A percentile compares a stretch with the other conserved stretches of the same genome.
Conservation (phyloP, 35 echinoderm and acorn worm species). For the Lytechinus pictus region DNA sequence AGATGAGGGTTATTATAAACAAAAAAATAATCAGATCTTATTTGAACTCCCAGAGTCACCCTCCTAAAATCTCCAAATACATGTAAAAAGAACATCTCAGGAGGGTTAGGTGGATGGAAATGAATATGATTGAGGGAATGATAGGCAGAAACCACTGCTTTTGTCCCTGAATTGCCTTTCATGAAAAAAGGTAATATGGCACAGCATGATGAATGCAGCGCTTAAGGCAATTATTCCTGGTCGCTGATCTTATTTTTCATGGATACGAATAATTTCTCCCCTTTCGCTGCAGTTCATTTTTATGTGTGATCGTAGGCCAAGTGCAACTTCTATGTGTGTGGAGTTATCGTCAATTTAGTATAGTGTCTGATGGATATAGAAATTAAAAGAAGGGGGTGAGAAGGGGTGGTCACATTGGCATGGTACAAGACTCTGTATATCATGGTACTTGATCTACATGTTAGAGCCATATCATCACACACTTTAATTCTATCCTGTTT, state of each 20-base stretch:
- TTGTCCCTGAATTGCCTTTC: background rate
- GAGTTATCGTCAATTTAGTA: background rate
- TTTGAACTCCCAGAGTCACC: background rate
- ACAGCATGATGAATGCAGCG: background rate
- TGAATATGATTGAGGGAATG: background rate
- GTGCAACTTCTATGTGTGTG: background rate
- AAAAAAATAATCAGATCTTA: too few species aligned
- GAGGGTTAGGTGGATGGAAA: background rate
- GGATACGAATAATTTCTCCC: constrained; percentile 8
- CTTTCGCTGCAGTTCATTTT: background rate
- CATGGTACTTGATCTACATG: too few species aligned
- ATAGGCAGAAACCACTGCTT: background rate
- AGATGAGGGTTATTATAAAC: too few species aligned
- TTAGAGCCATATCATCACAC: too few species aligned
- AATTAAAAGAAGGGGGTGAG: background rate
- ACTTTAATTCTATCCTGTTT: too few species aligned
- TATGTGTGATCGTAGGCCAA: background rate
- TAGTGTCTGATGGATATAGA: background rate
- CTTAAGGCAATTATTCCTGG: constrained; percentile 1
- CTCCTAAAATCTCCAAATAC: too few species aligned
- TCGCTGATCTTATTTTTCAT: constrained; percentile 26
- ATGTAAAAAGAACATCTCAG: background rate
- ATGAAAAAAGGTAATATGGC: constrained; percentile 3
- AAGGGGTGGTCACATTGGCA: background rate
- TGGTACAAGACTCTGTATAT: background rate